These are phyloP conservation scores for Leucoraja erinaceus DNA, from an alignment of 2,113 vertebrate species.

Conservation along the genomic window DNA sequence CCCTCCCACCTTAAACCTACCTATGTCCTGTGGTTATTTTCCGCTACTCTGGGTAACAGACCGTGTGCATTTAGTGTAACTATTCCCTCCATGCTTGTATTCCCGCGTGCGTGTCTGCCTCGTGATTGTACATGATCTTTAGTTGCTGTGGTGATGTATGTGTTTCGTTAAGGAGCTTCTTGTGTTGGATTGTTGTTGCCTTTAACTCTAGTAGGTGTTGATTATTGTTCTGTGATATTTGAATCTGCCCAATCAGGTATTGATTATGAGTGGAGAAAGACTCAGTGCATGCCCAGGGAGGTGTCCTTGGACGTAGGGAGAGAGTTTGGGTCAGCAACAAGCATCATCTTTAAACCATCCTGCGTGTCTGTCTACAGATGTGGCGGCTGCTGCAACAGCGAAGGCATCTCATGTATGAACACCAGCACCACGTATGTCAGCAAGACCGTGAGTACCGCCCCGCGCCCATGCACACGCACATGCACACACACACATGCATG, in stretches of 20 bases:
- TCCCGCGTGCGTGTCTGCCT: too few relatives aligned
- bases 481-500: too few relatives aligned
- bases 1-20: too few relatives aligned
- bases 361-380: constrained; percentile 98
- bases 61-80: too few relatives aligned
- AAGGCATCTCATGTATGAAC: constrained; percentile 91
- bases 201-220: constrained; percentile 7
- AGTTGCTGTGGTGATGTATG: too few relatives aligned
- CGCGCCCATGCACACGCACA: neutral
- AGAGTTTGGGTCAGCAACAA: constrained; percentile 93
- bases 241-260: constrained; percentile 70
- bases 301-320: constrained; percentile 97
- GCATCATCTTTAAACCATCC: constrained; percentile 98
- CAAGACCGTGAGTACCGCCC: constrained; percentile 78
- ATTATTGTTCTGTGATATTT: constrained; percentile 38
- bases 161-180: neutral
- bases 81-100: too few relatives aligned
- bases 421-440: constrained; percentile 87
- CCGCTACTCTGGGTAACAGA: too few relatives aligned
- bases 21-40: too few relatives aligned
- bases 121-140: too few relatives aligned
- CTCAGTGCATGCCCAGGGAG: constrained; percentile 90
- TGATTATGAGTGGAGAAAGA: constrained; percentile 96
- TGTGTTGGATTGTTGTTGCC: constrained; percentile 18
- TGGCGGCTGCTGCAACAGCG: constrained; percentile 97